These are phyloP conservation scores for Orthonevra nobilis DNA, from an alignment of 2,888 invertebrate genomes.

Conservation along the genomic window DNA sequence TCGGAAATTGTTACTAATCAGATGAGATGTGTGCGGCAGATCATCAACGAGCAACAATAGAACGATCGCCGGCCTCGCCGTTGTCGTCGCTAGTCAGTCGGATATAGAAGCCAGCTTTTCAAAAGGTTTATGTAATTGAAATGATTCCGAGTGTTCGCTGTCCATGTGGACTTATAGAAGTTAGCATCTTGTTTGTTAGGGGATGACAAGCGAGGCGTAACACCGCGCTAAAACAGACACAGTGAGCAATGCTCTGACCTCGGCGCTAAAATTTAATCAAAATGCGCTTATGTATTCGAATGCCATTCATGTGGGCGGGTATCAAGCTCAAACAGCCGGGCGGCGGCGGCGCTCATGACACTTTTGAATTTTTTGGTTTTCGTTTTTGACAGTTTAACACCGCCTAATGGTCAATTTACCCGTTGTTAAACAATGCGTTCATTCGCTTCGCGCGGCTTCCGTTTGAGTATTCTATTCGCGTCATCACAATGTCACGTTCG, in stretches of 20 bases:
- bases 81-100: constrained; percentile 9
- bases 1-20: constrained; percentile 34
- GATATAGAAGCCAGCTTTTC: constrained; percentile 55
- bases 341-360: background rate
- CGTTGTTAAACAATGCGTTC: constrained; percentile 1
- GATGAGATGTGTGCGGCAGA: constrained; percentile 2
- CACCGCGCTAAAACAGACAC: no score
- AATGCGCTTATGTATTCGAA: background rate
- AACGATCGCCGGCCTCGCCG: no score
- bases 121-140: constrained; percentile 56
- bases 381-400: constrained; percentile 11
- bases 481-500: constrained; percentile 17
- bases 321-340: background rate
- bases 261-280: background rate
- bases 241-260: no score
- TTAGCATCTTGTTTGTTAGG: no score
- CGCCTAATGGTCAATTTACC: constrained; percentile 13
- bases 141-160: constrained; percentile 21
- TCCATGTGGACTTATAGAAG: no score
- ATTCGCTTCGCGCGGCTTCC: background rate
- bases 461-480: constrained; percentile 16
- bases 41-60: no score
- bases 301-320: constrained; percentile 2
- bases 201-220: no score
- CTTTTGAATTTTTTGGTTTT: background rate